Base-by-base conservation (phyloP, 2,797 vertebrate genomes). In the Dipus sagitta region DNA sequence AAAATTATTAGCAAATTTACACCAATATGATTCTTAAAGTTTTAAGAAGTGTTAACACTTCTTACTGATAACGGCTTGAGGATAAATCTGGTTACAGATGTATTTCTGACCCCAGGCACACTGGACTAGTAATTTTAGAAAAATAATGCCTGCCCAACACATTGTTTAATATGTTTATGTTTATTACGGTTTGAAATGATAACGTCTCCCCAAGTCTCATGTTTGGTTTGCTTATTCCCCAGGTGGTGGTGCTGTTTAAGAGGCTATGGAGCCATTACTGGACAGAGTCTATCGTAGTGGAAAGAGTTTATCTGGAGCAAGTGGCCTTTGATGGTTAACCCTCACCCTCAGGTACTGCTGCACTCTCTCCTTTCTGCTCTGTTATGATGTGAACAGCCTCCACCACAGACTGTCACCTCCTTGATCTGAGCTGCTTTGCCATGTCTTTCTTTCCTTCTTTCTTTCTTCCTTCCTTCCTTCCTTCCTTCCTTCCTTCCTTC, bases 351-450 rank as follows among this genome's bases (percentile, higher is more conserved):
- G 6, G 30, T 86, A 23, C 15, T 17, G 34, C 3, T 28, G 47
- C 4, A 10, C 8, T 11, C 54, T 71, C 65, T 71, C 70, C 17
- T 28, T 72, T 6, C 2, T n/a, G 17, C 11, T 58, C 6, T 12
- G 21, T 21, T 28, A 70, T 54, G 42, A 52, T 23, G 20, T 17
- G 42, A 84, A 54, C 23, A 6, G 68, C 2, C 17, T 72, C 10
- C 6, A 0, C 11, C 2, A 32, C 24, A 1, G 12, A 14, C 10
- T 60, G 24, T 23, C 15, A 38, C 3, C 2, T 60, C 52, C 10
- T 8, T 38, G 68, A 62, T 72, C 24, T 38, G 26, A 62, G 70
- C 1, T 6, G 20, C 32, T 12, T 52, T 38, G 32, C n/a, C n/a
- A 71, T 71, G 32, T 14, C n/a, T 84, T 58, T 14, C 15, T 17